These are phyloP conservation scores for Caracal caracal DNA, from an alignment of 2,113 vertebrate species.

Conservation along the genomic window DNA sequence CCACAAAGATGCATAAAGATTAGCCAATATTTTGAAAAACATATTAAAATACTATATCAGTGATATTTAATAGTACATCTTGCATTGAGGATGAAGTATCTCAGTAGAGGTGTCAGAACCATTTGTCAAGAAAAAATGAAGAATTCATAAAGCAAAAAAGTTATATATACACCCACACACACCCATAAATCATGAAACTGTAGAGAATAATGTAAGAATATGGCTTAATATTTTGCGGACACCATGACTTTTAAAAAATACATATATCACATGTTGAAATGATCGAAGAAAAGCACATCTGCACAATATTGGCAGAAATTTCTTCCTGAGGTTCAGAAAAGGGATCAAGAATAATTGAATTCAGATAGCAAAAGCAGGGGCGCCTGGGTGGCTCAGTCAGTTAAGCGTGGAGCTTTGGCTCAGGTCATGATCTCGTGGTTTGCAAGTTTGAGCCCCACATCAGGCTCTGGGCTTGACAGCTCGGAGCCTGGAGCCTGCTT, in stretches of 20 bases:
- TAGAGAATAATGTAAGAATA: background rate
- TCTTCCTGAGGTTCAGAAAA: background rate
- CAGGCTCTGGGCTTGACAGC: no score
- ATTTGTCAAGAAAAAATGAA: constrained; percentile 20
- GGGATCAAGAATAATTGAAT: background rate
- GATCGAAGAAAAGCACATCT: background rate
- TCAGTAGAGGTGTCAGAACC: background rate
- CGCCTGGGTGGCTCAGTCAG: no score
- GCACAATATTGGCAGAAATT: background rate
- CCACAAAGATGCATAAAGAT: background rate
- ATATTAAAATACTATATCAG: constrained; percentile 19
- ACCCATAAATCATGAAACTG: background rate
- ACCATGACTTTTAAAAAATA: background rate
- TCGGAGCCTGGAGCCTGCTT: no score
- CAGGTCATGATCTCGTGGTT: no score
- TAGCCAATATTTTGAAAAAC: background rate
- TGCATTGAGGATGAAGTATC: background rate
- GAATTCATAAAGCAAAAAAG: background rate
- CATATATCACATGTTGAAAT: background rate
- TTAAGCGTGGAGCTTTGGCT: no score
- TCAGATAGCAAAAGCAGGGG: background rate
- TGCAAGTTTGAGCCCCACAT: no score
- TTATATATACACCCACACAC: background rate
- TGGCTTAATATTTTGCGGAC: background rate
- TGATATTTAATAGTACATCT: background rate